Base-by-base conservation (phyloP, 2,888 invertebrate genomes). In the Pterostichus madidus region DNA sequence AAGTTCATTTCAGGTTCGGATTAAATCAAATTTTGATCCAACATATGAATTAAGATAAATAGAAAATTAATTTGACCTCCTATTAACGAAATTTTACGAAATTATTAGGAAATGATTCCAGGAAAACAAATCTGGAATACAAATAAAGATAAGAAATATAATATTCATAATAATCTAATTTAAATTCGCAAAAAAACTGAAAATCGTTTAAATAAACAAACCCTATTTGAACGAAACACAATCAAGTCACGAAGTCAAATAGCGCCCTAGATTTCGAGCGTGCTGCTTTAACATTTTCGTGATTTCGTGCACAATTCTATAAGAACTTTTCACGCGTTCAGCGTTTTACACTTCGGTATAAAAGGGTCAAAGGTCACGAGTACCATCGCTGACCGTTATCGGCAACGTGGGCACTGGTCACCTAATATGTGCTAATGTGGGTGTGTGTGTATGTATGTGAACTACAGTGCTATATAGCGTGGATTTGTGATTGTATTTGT, bases 191-290 rank as follows among this genome's bases (percentile, higher is more conserved):
- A 71, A 44, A 32, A 64, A 71, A 8, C 24, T 24, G 31, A 44
- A 71, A 71, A 71, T 46, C 68, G 68, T 15, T 71, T 17, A 71
- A 71, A 71, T 39, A 71, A 71, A 71, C 68, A 44, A 15, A 71
- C 44, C 44, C 44, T 15, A 44, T 17, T 3, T 15, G 44, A 71
- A 71, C 24, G 44, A 71, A 44, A 71, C 13, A 71, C 15, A 11
- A 44, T 44, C 13, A 17, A 44, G 68, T 71, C 68, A 71, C 68
- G 44, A 71, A 71, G 17, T 46, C 17, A 71, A 71, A 71, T n/a
- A 71, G 17, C 7, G 13, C 68, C n/a, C 8, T 71, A 24, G 44
- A 44, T 71, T 71, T 17, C 6, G 31, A 71, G 44, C 44, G 39
- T 71, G 17, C 44, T 17, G 44, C 68, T 71, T 71, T 7, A 17